phyloP scores from a whole-genome alignment of 2,888 invertebrate genomes.

The Ophioninae sp. region DNA sequence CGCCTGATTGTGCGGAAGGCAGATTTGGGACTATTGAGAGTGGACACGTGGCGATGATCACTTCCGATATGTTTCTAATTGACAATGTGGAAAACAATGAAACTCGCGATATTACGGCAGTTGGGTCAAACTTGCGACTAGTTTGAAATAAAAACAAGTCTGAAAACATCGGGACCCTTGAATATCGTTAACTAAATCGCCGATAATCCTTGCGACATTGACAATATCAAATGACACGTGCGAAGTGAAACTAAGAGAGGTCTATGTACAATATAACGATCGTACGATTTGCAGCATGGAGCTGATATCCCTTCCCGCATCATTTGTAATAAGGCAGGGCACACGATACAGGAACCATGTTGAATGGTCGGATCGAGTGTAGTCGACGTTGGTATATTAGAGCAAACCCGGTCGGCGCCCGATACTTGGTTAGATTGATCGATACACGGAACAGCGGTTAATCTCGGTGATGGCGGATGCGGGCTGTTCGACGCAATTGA shows the following conservation, averaged over 20 bases:
- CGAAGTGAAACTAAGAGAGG: neutral
- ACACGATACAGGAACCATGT: slow-evolving; percentile 63
- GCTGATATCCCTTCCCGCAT: slow-evolving; percentile 63
- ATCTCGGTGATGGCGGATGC: slow-evolving; percentile 11
- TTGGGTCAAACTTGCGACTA: too few species aligned
- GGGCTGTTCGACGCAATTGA: slow-evolving; percentile 32
- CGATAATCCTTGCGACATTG: too few species aligned
- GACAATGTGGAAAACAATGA: too few species aligned
- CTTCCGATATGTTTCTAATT: too few species aligned
- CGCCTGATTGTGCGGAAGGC: neutral
- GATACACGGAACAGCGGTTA: neutral
- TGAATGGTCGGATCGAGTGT: slow-evolving; percentile 18
- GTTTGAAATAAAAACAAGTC: too few species aligned
- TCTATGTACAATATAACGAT: neutral
- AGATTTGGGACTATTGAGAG: too few species aligned
- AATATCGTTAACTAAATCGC: too few species aligned
- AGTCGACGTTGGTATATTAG: neutral
- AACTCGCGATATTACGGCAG: too few species aligned
- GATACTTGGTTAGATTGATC: neutral
- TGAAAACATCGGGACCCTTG: too few species aligned
- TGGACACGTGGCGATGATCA: too few species aligned
- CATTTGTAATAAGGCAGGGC: slow-evolving; percentile 71
- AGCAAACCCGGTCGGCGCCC: neutral
- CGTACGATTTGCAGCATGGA: slow-evolving; percentile 71
- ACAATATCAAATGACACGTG: too few species aligned